phyloP scores from a whole-genome alignment of 2,113 vertebrate species.

The Engraulis encrasicolus region DNA sequence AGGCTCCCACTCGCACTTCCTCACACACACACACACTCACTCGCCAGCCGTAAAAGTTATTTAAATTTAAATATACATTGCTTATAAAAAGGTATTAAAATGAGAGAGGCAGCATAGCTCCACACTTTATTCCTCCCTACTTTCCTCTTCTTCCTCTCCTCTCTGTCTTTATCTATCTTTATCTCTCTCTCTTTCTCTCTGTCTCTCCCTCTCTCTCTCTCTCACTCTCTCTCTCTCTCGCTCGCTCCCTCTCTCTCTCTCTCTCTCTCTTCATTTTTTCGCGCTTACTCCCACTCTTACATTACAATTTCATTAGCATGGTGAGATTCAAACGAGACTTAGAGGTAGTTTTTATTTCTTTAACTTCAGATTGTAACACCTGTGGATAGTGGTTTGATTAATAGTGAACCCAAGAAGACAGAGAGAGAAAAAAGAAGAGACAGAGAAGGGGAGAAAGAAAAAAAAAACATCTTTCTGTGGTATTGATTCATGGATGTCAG shows the following conservation, averaged over 20 bases:
- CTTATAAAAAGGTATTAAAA: slow-evolving; percentile 84
- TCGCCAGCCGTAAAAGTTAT: slow-evolving; percentile 79
- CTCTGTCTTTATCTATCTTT: neutral
- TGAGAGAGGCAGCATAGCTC: slow-evolving; percentile 76
- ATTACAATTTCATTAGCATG: slow-evolving; percentile 79
- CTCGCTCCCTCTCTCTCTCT: neutral
- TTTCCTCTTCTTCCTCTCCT: neutral
- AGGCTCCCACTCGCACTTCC: slow-evolving; percentile 85
- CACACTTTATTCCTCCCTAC: slow-evolving; percentile 46
- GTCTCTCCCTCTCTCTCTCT: neutral
- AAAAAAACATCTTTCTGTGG: no score
- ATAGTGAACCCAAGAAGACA: slow-evolving; percentile 59
- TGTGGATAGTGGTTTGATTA: slow-evolving; percentile 57
- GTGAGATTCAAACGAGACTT: slow-evolving; percentile 67
- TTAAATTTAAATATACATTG: slow-evolving; percentile 90
- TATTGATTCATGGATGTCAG: no score
- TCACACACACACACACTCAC: slow-evolving; percentile 83
- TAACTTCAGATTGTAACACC: slow-evolving; percentile 4
- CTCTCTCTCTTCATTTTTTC: neutral
- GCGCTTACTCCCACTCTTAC: slow-evolving; percentile 66
- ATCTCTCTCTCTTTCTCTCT: neutral
- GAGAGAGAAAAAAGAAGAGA: slow-evolving; percentile 32
- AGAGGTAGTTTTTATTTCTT: slow-evolving; percentile 46
- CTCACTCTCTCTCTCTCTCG: neutral
- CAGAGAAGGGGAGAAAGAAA: neutral